phyloP scores from a whole-genome alignment of 2,797 vertebrate genomes.

The Chiroxiphia lanceolata region DNA sequence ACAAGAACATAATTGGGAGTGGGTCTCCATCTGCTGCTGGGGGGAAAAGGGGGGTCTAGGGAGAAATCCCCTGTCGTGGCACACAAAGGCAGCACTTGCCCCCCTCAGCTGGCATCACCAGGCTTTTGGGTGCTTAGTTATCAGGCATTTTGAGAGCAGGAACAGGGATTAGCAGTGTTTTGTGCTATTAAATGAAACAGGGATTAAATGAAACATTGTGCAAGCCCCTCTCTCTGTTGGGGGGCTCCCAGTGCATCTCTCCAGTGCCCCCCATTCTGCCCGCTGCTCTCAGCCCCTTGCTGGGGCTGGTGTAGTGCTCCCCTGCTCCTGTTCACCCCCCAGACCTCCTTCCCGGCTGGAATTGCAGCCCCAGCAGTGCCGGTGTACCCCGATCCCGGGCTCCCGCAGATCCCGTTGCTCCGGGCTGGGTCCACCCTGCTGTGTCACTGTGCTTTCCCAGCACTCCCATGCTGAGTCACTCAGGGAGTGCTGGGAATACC shows the following conservation, averaged over 20 bases:
- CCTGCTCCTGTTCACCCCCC: background rate
- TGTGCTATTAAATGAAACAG: rapidly evolving
- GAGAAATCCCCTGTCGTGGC: background rate
- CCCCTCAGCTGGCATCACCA: background rate
- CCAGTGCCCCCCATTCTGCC: background rate
- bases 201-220: too few relatives aligned
- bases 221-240: rapidly evolving
- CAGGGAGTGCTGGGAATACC: conserved; percentile 29
- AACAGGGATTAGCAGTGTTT: rapidly evolving
- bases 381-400: rapidly evolving
- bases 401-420: background rate
- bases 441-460: background rate
- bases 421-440: background rate
- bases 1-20: background rate
- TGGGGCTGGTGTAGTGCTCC: background rate
- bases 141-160: background rate
- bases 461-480: conserved; percentile 56
- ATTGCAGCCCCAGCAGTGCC: background rate
- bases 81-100: background rate
- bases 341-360: background rate
- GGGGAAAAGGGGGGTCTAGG: rapidly evolving
- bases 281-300: background rate
- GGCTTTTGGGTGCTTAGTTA: background rate
- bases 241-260: background rate
- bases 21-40: conserved; percentile 37